phyloP scores from a whole-genome alignment of 2,888 invertebrate species.

The Macrophya alboannulata region DNA sequence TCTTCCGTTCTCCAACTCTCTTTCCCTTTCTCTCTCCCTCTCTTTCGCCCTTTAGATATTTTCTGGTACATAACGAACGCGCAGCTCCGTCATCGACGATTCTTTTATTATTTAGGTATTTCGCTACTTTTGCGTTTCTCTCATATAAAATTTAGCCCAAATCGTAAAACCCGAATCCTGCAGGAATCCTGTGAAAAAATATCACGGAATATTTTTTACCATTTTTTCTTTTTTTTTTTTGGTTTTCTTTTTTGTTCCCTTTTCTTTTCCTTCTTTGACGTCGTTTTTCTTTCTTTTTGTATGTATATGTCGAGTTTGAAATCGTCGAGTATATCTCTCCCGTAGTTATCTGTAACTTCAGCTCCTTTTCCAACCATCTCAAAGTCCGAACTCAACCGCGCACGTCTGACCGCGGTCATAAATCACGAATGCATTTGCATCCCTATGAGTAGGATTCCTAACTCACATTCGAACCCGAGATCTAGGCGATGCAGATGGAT shows the following conservation, averaged over 20 bases:
- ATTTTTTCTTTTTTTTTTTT: not conserved
- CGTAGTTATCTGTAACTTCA: conserved; percentile 1
- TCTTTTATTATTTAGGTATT: not conserved
- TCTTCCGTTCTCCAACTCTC: conserved; percentile 48
- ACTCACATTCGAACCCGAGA: conserved; percentile 7
- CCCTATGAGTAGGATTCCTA: not conserved
- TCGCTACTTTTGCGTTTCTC: conserved; percentile 57
- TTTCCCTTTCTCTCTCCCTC: conserved; percentile 60
- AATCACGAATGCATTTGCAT: conserved; percentile 72
- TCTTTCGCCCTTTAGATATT: conserved; percentile 54
- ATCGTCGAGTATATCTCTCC: conserved; percentile 19
- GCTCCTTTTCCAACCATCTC: conserved; percentile 3
- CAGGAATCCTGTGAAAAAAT: not conserved
- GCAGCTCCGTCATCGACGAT: conserved; percentile 6
- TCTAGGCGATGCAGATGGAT: not conserved
- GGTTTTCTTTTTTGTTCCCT: not conserved
- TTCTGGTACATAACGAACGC: conserved; percentile 49
- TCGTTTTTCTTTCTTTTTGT: not conserved
- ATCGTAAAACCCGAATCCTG: not conserved
- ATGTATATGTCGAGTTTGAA: not conserved
- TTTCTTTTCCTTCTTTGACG: not conserved
- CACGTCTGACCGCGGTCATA: conserved; percentile 68
- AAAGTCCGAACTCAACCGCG: conserved; percentile 4
- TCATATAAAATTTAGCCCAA: not conserved
- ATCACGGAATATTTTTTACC: not conserved